A percentile compares a stretch with the other conserved stretches of the same genome.
Evolutionary conservation across 2,797 vertebrate genomes (phyloP).

Genomic region (Petrocephalus schoutedeni): DNA sequence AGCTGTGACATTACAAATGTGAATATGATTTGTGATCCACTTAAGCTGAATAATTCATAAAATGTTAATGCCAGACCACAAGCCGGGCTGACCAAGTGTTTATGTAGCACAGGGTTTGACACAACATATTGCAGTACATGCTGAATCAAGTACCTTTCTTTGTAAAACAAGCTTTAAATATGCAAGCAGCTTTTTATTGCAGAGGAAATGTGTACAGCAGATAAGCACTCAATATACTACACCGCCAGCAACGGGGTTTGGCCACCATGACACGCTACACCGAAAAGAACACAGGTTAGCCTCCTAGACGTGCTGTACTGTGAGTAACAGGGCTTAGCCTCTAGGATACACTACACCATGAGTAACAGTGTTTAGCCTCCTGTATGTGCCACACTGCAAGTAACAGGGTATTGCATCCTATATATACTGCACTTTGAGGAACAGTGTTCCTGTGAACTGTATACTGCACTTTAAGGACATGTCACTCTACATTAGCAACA

Average conservation of each 20-base stretch:
- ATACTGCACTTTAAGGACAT: neutral
- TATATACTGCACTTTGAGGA: neutral
- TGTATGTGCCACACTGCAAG: neutral
- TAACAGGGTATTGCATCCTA: neutral
- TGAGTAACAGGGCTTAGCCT: neutral
- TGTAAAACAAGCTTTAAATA: neutral
- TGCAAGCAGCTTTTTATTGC: neutral
- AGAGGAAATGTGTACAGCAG: neutral
- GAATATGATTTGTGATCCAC: neutral
- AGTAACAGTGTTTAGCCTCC: neutral
- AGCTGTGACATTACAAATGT: neutral
- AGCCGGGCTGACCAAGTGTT: neutral
- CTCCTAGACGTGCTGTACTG: neutral
- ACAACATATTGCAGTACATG: neutral
- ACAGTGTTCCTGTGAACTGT: neutral
- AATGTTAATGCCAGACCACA: conserved; percentile 8
- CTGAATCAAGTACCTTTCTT: neutral
- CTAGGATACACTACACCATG: neutral
- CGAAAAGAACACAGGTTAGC: neutral
- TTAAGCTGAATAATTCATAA: conserved; percentile 1
- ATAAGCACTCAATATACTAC: neutral
- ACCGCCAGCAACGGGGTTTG: neutral
- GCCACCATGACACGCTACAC: neutral
- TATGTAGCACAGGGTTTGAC: neutral
- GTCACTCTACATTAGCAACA: neutral